Evolutionary conservation across 1,140 invertebrate species (phyloP), one percentile per base, ranked within the genome.

Genomic region (Eumeta japonica): DNA sequence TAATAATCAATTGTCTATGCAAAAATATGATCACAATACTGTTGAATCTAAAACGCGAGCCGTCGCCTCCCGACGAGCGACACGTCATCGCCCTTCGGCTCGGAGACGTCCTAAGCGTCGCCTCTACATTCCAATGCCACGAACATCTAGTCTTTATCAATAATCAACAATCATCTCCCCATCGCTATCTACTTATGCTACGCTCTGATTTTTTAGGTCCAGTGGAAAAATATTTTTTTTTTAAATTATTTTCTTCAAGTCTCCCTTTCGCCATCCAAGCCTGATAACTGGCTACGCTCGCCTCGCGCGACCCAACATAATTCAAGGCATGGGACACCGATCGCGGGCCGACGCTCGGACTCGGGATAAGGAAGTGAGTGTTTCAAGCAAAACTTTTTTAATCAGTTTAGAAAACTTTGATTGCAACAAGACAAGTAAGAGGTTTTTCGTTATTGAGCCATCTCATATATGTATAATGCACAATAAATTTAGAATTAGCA

Each of bases 181-280:
- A 56, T 56, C 58, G 59, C 64, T 73, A 73, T 66, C 55, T 62
- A 62, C 71, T 71, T 62, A 64, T 64, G 61, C 68, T 62, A 59
- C 60, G 52, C 61, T 50, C 64, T 48, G 33, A 54, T 48, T 47
- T 29, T 48, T 70, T 65, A 62, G 56, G 64, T 68, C 62, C 56
- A 73, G 66, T 73, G 68, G 66, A 73, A 73, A 73, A 73, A 73
- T 73, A 71, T 52, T 66, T 68, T 70, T 68, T 62, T 54, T 62
- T 67, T n/a, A n/a, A n/a, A n/a, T n/a, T n/a, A n/a, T n/a, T n/a
- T n/a, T n/a, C n/a, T n/a, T n/a, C n/a, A n/a, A n/a, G n/a, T n/a
- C n/a, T n/a, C n/a, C n/a, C 56, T 45, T 60, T 57, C 62, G 57
- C 61, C 36, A 16, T 38, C 50, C 54, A 65, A 66, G 67, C 55